These are phyloP conservation scores for Ooceraea biroi DNA, from an alignment of 1,140 invertebrate genomes.

Conservation along the genomic window DNA sequence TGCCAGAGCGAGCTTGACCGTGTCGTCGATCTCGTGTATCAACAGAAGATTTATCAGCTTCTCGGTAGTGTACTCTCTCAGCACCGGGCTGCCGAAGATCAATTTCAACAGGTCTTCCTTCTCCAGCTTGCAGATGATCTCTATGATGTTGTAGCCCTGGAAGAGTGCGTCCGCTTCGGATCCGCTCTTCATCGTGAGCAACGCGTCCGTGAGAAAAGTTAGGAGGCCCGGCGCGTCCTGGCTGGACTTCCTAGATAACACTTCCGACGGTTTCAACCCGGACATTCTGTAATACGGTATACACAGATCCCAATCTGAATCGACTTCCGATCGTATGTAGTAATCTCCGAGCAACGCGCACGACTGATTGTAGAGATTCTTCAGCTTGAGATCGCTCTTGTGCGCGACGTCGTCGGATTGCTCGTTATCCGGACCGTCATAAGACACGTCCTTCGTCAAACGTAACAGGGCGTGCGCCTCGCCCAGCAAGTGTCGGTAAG, in stretches of 20 bases:
- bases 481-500: conserved; percentile 89
- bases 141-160: conserved; percentile 85
- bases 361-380: conserved; percentile 87
- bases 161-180: conserved; percentile 85
- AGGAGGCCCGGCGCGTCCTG: conserved; percentile 85
- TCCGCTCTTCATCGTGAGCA: conserved; percentile 83
- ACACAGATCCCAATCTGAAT: conserved; percentile 87
- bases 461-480: conserved; percentile 90
- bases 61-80: conserved; percentile 88
- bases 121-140: conserved; percentile 85
- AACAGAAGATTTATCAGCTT: conserved; percentile 86
- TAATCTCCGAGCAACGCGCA: conserved; percentile 89
- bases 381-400: conserved; percentile 82
- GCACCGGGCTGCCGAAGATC: conserved; percentile 86
- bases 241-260: conserved; percentile 83
- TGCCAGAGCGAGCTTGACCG: conserved; percentile 84
- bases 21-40: conserved; percentile 77
- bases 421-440: conserved; percentile 66
- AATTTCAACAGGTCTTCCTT: conserved; percentile 86
- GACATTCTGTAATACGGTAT: conserved; percentile 89
- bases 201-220: conserved; percentile 85
- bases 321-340: conserved; percentile 87
- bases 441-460: conserved; percentile 82
- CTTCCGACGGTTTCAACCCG: conserved; percentile 84
- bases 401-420: conserved; percentile 72